A percentile compares a stretch with the other conserved stretches of the same genome.
phyloP scores from a whole-genome alignment of 2,797 vertebrate species.

The Pseudomugil tenellus region DNA sequence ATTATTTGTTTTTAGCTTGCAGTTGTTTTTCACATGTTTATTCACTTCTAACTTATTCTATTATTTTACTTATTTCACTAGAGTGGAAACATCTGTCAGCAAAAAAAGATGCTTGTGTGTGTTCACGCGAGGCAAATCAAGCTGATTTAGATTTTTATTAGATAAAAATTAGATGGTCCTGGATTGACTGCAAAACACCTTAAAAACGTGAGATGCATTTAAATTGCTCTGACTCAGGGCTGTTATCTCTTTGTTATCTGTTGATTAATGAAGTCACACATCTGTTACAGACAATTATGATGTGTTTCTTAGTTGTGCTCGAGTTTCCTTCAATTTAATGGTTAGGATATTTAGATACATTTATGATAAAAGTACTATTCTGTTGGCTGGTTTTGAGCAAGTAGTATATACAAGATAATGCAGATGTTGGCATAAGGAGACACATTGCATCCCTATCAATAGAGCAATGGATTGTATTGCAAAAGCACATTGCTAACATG shows the following conservation, averaged over 20 bases:
- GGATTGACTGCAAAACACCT: slow-evolving; percentile 13
- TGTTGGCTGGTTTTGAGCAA: background rate
- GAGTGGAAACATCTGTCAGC: too few relatives aligned
- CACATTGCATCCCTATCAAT: background rate
- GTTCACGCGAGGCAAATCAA: too few relatives aligned
- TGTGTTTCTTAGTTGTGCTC: background rate
- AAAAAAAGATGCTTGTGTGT: too few relatives aligned
- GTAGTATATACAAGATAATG: background rate
- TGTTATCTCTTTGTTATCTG: slow-evolving; percentile 19
- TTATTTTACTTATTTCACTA: too few relatives aligned
- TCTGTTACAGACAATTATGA: slow-evolving; percentile 6
- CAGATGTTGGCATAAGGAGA: background rate
- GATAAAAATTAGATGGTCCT: too few relatives aligned
- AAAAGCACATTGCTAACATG: background rate
- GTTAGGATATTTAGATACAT: background rate
- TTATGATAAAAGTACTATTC: background rate
- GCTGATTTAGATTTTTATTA: too few relatives aligned
- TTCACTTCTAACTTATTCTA: too few relatives aligned
- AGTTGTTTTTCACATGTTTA: too few relatives aligned
- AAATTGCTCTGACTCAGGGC: slow-evolving; percentile 16
- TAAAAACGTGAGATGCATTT: slow-evolving; percentile 15
- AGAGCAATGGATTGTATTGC: background rate
- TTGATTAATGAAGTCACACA: background rate
- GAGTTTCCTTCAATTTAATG: background rate
- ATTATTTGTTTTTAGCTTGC: too few relatives aligned